Base-by-base conservation (phyloP, 2,888 invertebrate species). In the Morpho deidamia region DNA sequence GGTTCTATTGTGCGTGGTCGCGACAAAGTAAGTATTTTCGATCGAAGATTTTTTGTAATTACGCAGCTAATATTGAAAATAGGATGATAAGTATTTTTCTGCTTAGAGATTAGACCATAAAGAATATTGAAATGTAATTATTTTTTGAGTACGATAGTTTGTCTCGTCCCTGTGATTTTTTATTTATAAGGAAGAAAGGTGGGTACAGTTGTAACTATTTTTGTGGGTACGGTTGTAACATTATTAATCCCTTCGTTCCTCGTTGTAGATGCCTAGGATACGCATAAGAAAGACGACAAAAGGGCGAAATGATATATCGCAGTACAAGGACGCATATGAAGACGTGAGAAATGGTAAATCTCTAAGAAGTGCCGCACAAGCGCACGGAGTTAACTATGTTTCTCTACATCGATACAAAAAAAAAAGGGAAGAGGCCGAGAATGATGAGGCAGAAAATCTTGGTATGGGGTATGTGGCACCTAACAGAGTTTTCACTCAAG, bases 251-350 rank as follows among this genome's bases (percentile, higher is more conserved):
- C 35, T 9, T 49, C 11, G 44, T 44, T 57, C 11, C 50, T 33
- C 46, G 1, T 53, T 53, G 33, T 39, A 57, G 57, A 57, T 50
- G 57, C 47, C 57, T 37, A 54, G 51, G 49, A 35, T 11, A 54
- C 51, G 54, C 7, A 40, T 37, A 39, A 37, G 42, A 35, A 55
- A 54, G 45, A 58, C 55, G n/a, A 11, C 40, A 39, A 55, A 50
- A 51, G 50, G 44, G 12, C 34, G 43, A 43, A 52, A 38, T 8
- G 46, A 53, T 39, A 34, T 52, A 9, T 41, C 10, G 8, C 11
- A n/a, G 34, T 55, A 55, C 40, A 49, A 45, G 34, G 41, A 58
- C 32, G 58, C 54, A 34, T 52, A 55, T 35, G 50, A 44, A 39
- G 51, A 58, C 34, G 37, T 48, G 1, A 44, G 51, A 54, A 14